Conservation (phyloP, 2,797 vertebrate genomes). For the Echiichthys vipera region DNA sequence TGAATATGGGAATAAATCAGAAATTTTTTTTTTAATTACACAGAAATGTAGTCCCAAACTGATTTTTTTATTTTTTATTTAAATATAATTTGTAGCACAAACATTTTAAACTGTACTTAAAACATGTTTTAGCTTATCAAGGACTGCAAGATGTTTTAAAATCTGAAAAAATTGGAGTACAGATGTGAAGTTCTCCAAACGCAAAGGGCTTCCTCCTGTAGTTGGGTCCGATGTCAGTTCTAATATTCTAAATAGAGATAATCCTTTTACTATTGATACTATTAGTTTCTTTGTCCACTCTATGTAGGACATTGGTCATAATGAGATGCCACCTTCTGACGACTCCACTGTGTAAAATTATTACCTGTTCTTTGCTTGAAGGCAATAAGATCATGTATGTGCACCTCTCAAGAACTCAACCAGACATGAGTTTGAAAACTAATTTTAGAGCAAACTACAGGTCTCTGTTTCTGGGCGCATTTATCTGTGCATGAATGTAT, state of each 20-base stretch:
- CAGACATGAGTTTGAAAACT: background rate
- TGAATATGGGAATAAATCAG: background rate
- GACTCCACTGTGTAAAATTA: background rate
- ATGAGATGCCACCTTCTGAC: background rate
- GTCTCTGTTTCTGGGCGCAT: constrained; percentile 16
- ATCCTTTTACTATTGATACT: background rate
- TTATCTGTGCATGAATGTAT: constrained; percentile 35
- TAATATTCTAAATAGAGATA: background rate
- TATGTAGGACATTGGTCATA: background rate
- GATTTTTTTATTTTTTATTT: background rate
- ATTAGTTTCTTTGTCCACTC: background rate
- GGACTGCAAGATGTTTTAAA: too few species aligned
- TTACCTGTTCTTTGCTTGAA: background rate
- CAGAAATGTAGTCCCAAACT: background rate
- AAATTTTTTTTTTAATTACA: background rate
- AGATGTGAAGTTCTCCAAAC: background rate
- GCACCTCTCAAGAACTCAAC: background rate
- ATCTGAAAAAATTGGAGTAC: too few species aligned
- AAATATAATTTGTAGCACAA: background rate
- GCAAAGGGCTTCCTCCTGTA: background rate
- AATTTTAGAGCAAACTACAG: constrained; percentile 21
- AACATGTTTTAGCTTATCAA: background rate
- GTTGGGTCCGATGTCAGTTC: background rate
- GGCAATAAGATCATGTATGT: constrained; percentile 1
- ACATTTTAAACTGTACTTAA: background rate